Evolutionary conservation across 92 coral and sea anemone species (phyloP).

Genomic region (Phymanthus crucifer): DNA sequence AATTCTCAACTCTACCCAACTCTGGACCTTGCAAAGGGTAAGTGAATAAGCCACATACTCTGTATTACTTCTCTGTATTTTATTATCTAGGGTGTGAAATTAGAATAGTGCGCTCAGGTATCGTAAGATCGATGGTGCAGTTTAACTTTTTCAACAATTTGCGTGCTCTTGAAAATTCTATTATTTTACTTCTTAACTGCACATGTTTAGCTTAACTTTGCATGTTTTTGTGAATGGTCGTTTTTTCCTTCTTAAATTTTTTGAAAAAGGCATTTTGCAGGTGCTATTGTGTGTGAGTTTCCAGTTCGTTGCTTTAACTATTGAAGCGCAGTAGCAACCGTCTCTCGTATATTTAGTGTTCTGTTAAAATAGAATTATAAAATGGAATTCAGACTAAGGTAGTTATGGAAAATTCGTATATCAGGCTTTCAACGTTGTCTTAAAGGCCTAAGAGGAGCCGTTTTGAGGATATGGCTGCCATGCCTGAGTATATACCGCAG

Average conservation of each 20-base stretch:
- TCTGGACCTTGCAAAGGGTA: conserved; percentile 13
- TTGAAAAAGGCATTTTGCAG: conserved; percentile 18
- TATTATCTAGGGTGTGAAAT: background rate
- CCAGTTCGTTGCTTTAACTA: conserved; percentile 29
- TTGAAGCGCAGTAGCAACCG: conserved; percentile 18
- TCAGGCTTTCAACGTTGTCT: background rate
- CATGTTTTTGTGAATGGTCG: conserved; percentile 12
- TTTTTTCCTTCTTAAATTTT: conserved; percentile 9
- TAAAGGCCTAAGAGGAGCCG: background rate
- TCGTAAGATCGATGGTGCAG: background rate
- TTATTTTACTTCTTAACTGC: background rate
- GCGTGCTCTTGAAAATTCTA: background rate
- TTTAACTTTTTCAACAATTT: background rate
- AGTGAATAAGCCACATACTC: background rate
- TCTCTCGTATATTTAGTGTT: background rate
- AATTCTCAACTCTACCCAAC: background rate
- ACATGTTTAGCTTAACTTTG: background rate
- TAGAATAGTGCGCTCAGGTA: background rate
- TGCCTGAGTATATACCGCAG: background rate
- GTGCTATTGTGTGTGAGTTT: conserved; percentile 31
- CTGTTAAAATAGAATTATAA: background rate
- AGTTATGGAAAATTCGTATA: background rate
- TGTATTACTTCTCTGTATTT: background rate
- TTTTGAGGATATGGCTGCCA: background rate
- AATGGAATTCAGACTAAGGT: background rate